These are phyloP conservation scores for Cantharis flavilabris DNA, from an alignment of 2,888 invertebrate species.

Conservation along the genomic window DNA sequence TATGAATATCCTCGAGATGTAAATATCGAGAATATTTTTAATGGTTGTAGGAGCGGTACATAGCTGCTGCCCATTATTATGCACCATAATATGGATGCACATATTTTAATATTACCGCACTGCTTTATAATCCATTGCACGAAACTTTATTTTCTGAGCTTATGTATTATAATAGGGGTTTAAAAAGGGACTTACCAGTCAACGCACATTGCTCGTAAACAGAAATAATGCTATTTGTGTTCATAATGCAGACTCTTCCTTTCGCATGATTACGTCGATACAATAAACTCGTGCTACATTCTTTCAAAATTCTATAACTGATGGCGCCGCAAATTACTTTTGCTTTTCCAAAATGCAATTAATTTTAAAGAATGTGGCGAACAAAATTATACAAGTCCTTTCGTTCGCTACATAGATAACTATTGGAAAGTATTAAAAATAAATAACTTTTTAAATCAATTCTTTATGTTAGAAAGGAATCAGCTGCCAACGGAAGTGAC, in stretches of 20 bases:
- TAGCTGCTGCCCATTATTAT: too few relatives aligned
- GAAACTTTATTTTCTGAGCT: conserved; percentile 5
- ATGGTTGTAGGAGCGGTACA: background rate
- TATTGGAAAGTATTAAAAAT: too few relatives aligned
- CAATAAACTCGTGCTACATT: conserved; percentile 33
- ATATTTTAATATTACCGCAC: background rate
- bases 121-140: background rate
- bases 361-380: background rate
- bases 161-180: conserved; percentile 21
- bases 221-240: conserved; percentile 40
- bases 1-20: conserved; percentile 27
- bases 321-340: background rate
- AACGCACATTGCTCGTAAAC: conserved; percentile 46
- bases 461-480: too few relatives aligned
- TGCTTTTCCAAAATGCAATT: background rate
- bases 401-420: background rate
- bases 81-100: too few relatives aligned
- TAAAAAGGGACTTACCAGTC: conserved; percentile 36
- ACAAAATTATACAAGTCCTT: background rate
- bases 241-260: conserved; percentile 17
- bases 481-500: too few relatives aligned
- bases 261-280: conserved; percentile 28
- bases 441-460: too few relatives aligned
- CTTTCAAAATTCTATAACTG: conserved; percentile 12
- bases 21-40: conserved; percentile 19